A percentile compares a stretch with the other conserved stretches of the same genome.
phyloP scores from a whole-genome alignment of 2,113 vertebrate genomes.

The Onychostruthus taczanowskii region DNA sequence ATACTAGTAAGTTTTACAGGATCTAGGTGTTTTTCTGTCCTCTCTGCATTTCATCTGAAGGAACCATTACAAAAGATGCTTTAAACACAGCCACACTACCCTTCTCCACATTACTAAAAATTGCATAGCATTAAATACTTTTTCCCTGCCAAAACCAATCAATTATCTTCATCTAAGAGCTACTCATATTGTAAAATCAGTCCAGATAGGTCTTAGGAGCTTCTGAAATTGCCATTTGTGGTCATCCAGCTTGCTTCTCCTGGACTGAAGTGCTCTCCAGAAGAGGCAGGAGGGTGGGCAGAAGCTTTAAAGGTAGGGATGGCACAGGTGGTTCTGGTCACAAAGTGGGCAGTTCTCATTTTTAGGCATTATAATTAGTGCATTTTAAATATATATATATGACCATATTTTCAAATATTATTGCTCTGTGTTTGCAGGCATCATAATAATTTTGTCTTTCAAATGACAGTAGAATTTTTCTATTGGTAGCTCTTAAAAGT shows the following conservation, averaged over 20 bases:
- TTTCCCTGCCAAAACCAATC: background rate
- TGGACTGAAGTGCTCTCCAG: background rate
- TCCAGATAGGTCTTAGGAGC: background rate
- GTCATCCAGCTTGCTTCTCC: background rate
- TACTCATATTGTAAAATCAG: background rate
- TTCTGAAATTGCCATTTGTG: background rate
- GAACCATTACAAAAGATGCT: background rate
- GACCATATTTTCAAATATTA: background rate
- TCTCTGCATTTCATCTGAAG: background rate
- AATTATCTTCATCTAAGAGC: background rate
- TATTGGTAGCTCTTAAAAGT: background rate
- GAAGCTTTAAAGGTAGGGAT: background rate
- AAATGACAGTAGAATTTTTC: background rate
- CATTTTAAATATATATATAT: background rate
- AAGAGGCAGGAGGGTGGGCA: background rate
- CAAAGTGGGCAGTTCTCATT: background rate
- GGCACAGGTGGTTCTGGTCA: background rate
- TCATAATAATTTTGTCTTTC: background rate
- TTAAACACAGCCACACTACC: background rate
- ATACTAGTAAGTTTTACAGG: background rate
- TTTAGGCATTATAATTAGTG: background rate
- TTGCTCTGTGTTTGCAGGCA: background rate
- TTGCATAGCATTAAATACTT: background rate
- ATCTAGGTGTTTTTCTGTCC: background rate
- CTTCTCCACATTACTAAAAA: background rate